Conservation (phyloP, 2,113 vertebrate genomes). For the Poeciliopsis turrubarensis region DNA sequence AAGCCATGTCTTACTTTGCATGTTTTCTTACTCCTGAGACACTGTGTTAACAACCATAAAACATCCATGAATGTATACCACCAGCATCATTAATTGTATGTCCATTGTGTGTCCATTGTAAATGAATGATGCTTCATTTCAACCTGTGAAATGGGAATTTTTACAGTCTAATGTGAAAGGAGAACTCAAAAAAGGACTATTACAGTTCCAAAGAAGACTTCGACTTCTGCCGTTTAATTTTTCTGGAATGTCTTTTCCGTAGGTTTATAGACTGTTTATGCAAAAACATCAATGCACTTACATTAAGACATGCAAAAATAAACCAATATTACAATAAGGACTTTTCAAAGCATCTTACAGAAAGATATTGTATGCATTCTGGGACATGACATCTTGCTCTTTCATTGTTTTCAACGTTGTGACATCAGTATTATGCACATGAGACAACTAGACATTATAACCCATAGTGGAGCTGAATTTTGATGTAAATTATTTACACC, state of each 20-base stretch:
- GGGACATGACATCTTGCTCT: constrained; percentile 4
- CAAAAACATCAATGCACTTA: constrained; percentile 59
- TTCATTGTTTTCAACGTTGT: constrained; percentile 45
- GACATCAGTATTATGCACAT: constrained; percentile 68
- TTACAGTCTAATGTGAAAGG: constrained; percentile 5
- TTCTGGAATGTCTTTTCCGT: constrained; percentile 20
- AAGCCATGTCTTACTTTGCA: constrained; percentile 37
- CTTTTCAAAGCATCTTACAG: constrained; percentile 24
- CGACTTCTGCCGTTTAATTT: constrained; percentile 9
- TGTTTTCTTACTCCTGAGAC: constrained; percentile 30
- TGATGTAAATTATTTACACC: constrained; percentile 47
- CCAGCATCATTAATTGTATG: constrained; percentile 55
- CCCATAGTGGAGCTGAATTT: constrained; percentile 68
- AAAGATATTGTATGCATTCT: constrained; percentile 33
- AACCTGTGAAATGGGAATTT: constrained; percentile 37
- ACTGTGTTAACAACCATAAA: constrained; percentile 34
- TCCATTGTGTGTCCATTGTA: constrained; percentile 39
- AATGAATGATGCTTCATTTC: constrained; percentile 33
- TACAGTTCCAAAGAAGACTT: constrained; percentile 16
- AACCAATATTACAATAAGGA: constrained; percentile 41
- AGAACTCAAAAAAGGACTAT: not conserved
- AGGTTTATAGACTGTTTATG: constrained; percentile 56
- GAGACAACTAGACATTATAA: constrained; percentile 61
- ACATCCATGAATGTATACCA: constrained; percentile 64
- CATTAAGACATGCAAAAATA: constrained; percentile 41